Percentiles rank a stretch among this genome's conserved stretches.
Evolutionary conservation across 2,797 vertebrate species (phyloP).

Genomic region (Coendou prehensilis): DNA sequence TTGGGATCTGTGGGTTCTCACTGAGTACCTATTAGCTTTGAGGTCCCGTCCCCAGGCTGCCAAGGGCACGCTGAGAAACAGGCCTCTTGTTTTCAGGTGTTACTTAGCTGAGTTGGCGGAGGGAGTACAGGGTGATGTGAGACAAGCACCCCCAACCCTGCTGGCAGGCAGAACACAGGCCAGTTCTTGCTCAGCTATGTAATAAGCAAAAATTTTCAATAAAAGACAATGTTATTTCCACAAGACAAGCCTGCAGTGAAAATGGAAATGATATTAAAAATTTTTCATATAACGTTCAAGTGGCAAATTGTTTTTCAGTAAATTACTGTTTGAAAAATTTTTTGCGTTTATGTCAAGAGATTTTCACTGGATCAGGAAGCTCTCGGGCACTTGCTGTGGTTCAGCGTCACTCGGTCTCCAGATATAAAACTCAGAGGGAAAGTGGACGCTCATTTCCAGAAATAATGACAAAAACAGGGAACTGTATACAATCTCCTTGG

Average conservation of each 20-base stretch:
- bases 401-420: not conserved
- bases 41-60: not conserved
- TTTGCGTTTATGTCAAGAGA: constrained; percentile 24
- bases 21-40: not conserved
- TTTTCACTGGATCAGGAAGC: constrained; percentile 4
- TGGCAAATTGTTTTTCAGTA: constrained; percentile 46
- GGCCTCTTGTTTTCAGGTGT: not conserved
- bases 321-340: not conserved
- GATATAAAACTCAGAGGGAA: constrained; percentile 46
- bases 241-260: constrained; percentile 15
- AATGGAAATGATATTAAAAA: constrained; percentile 1
- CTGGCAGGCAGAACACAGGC: not conserved
- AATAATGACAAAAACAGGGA: constrained; percentile 36
- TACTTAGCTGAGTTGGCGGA: not conserved
- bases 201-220: not conserved
- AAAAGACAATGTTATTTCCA: constrained; percentile 19
- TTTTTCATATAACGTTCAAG: constrained; percentile 46
- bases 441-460: not conserved
- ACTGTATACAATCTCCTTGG: not conserved
- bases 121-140: not conserved
- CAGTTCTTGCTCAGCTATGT: not conserved
- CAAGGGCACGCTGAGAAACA: not conserved
- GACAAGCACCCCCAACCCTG: not conserved
- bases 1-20: not conserved
- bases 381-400: not conserved